Evolutionary conservation across 2,888 invertebrate species (phyloP).

Genomic region (Ectemnius continuus): DNA sequence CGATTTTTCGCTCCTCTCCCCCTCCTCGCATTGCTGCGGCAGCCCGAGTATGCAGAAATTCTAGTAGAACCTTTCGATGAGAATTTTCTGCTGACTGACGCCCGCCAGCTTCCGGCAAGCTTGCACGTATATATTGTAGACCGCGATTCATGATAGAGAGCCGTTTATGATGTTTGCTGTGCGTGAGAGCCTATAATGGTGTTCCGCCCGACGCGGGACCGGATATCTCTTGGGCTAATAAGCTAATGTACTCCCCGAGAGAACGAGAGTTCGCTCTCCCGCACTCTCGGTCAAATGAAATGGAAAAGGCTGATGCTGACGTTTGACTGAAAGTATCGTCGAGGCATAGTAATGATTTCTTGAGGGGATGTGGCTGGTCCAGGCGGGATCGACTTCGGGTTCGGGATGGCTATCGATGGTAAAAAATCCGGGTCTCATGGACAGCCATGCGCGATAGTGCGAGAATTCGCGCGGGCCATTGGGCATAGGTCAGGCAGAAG

Average conservation of each 20-base stretch:
- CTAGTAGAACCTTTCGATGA: background rate
- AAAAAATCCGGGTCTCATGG: conserved; percentile 48
- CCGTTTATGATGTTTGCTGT: too few species aligned
- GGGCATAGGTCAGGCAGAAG: conserved; percentile 77
- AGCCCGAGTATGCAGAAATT: background rate
- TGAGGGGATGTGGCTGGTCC: conserved; percentile 12
- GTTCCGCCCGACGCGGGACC: too few species aligned
- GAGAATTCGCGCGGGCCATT: conserved; percentile 74
- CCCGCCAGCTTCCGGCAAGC: background rate
- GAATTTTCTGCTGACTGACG: conserved; percentile 4
- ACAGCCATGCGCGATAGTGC: conserved; percentile 68
- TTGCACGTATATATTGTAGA: background rate
- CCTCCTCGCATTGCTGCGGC: background rate
- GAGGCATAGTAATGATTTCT: background rate
- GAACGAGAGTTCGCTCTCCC: background rate
- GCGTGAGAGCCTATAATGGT: too few species aligned
- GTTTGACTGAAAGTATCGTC: background rate
- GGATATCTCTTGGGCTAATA: background rate
- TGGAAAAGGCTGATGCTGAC: background rate
- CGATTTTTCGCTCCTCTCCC: too few species aligned
- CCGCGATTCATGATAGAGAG: too few species aligned
- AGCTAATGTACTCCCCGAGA: background rate
- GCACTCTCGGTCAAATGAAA: background rate
- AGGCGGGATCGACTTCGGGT: background rate
- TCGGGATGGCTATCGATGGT: too few species aligned